Evolutionary conservation across 2,113 vertebrate species (phyloP), one percentile per base, ranked within the genome.

Genomic region (Periophthalmus modestus): DNA sequence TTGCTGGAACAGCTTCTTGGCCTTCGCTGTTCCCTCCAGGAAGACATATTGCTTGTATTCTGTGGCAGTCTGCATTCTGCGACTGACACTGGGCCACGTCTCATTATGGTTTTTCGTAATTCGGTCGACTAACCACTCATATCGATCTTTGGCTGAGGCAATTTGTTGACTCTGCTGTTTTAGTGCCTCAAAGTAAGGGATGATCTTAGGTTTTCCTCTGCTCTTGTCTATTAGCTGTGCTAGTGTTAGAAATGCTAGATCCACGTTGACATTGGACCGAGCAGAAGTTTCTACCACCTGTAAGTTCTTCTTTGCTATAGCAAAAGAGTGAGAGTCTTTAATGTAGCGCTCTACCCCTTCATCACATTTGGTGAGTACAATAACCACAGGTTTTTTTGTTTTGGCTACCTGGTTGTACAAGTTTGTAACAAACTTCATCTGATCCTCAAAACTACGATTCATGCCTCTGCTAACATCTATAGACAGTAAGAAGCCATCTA

Each of bases 141-240:
- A 99, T 69, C 92, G 95, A 88, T 99, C 98, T 84, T 99, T 98
- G 5, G 97, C 96, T 0, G 95, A 95, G 4, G 96, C 98, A 24
- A 99, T 98, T 88, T 98, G 97, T 78, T 99, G 96, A 79, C 97
- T 99, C 82, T 99, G 97, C 85, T 99, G 98, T 82, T 98, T 99
- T 52, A 99, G 84, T 0, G 98, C 96, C 80, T 99, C 98, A 72
- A 96, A 99, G 87, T 99, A 99, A 4, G 97, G 96, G 75, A 98
- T 94, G 82, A 99, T 98, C 85, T 98, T 99, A 1, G 96, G 94
- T 77, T 98, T 99, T 0, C 96, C 97, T 15, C 96, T 90, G 86
- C 96, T 93, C 69, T 93, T 95, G 69, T 99, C 98, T 5, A 98
- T 91, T 75, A 99, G 92, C 86, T 99, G 98, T 92, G 96, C 94